Conservation (phyloP, 2,113 vertebrate genomes). For the Mesocricetus auratus region DNA sequence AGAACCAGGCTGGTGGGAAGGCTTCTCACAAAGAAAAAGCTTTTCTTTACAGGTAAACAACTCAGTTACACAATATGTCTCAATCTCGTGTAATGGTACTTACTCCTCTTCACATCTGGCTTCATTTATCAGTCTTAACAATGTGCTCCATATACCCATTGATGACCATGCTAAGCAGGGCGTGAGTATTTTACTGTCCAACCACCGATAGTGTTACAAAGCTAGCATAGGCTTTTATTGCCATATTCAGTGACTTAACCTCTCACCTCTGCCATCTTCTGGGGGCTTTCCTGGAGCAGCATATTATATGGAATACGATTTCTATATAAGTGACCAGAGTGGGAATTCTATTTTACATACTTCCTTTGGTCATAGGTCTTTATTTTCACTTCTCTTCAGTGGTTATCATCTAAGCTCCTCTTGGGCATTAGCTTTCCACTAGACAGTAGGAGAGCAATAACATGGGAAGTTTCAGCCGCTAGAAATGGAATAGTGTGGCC, state of each 20-base stretch:
- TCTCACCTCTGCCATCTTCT: background rate
- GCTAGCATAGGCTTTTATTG: background rate
- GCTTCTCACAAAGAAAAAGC: too few species aligned
- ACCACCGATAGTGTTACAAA: background rate
- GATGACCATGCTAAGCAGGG: background rate
- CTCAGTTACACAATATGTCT: background rate
- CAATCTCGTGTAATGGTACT: background rate
- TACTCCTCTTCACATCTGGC: background rate
- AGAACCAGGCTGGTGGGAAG: too few species aligned
- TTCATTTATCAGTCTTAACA: background rate
- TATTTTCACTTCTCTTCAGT: background rate
- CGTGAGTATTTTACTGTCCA: background rate
- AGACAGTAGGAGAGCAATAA: background rate
- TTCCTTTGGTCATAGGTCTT: background rate
- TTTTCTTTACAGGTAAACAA: too few species aligned
- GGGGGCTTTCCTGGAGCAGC: background rate
- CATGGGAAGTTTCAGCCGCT: background rate
- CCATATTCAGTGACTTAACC: background rate
- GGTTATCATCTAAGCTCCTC: background rate
- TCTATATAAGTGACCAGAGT: background rate
- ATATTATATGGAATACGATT: background rate
- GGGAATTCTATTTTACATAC: background rate
- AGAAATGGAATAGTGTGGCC: background rate
- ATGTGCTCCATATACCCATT: background rate
- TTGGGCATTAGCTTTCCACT: background rate